phyloP scores from a whole-genome alignment of 53 echinoderm and acorn worm genomes.

The Temnopleurus reevesii region DNA sequence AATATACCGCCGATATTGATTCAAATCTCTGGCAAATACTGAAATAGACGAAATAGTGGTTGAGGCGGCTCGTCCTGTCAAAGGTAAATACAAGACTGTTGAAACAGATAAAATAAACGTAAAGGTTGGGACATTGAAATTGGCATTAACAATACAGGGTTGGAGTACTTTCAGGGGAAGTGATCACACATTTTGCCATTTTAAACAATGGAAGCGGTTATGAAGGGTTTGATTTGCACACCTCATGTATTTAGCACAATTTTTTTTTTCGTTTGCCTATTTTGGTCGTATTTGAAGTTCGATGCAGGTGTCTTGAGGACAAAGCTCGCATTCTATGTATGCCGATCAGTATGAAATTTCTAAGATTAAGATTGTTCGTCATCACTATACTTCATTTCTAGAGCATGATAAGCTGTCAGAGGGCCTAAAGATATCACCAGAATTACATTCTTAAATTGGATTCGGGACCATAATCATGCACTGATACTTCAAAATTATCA shows the following conservation, averaged over 20 bases:
- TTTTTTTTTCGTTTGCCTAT: slow-evolving; percentile 19
- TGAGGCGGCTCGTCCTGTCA: not conserved
- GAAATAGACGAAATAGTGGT: slow-evolving; percentile 38
- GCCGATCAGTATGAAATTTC: slow-evolving; percentile 20
- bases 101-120: slow-evolving; percentile 56
- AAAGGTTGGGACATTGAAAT: slow-evolving; percentile 36
- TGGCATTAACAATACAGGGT: slow-evolving; percentile 41
- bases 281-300: slow-evolving; percentile 15
- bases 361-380: not conserved
- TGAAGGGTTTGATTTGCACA: slow-evolving; percentile 16
- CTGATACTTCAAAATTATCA: no score
- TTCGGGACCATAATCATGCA: no score
- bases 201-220: slow-evolving; percentile 47
- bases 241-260: slow-evolving; percentile 48
- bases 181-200: slow-evolving; percentile 34
- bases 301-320: slow-evolving; percentile 36
- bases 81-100: slow-evolving; percentile 37
- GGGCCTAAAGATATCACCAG: no score
- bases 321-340: slow-evolving; percentile 32
- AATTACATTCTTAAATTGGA: no score
- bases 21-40: slow-evolving; percentile 44
- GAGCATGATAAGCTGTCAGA: no score
- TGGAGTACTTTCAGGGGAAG: slow-evolving; percentile 26
- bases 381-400: not conserved
- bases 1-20: slow-evolving; percentile 55